Evolutionary conservation across 2,797 vertebrate genomes (phyloP).

Genomic region (Coracias cyanogaster): DNA sequence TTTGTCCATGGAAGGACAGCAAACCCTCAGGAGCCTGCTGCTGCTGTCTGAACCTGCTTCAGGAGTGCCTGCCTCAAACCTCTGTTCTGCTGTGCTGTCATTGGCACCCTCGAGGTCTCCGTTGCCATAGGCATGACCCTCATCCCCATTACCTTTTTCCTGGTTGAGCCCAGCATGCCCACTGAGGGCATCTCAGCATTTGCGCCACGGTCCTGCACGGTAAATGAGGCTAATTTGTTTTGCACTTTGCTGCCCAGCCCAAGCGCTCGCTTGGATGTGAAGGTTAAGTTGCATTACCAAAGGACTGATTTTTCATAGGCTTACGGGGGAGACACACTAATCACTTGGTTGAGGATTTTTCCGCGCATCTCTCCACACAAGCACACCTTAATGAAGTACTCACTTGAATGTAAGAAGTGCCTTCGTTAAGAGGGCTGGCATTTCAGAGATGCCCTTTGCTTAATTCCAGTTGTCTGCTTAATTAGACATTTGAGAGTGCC

Average conservation of each 20-base stretch:
- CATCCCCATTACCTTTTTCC: fast-evolving
- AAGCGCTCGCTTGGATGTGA: neutral
- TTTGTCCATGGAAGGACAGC: neutral
- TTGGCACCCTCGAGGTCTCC: neutral
- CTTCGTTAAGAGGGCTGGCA: conserved; percentile 38
- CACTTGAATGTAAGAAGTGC: conserved; percentile 64
- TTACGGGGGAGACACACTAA: neutral
- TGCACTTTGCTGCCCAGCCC: neutral
- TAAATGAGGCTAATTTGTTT: neutral
- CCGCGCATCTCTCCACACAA: neutral
- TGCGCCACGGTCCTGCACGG: neutral
- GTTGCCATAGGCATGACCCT: fast-evolving
- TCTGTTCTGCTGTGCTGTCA: neutral
- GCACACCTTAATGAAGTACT: conserved; percentile 72
- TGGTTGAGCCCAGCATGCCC: neutral
- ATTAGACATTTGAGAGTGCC: conserved; percentile 70
- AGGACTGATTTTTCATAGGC: neutral
- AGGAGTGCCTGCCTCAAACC: neutral
- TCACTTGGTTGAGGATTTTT: neutral
- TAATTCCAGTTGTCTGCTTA: conserved; percentile 76
- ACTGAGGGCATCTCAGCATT: neutral
- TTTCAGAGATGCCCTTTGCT: conserved; percentile 74
- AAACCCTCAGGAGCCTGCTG: neutral
- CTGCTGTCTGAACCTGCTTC: neutral
- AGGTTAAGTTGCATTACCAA: conserved; percentile 36